A percentile compares a stretch with the other conserved stretches of the same genome.
Evolutionary conservation across 2,797 vertebrate genomes (phyloP).

Genomic region (Petrocephalus sullivani): DNA sequence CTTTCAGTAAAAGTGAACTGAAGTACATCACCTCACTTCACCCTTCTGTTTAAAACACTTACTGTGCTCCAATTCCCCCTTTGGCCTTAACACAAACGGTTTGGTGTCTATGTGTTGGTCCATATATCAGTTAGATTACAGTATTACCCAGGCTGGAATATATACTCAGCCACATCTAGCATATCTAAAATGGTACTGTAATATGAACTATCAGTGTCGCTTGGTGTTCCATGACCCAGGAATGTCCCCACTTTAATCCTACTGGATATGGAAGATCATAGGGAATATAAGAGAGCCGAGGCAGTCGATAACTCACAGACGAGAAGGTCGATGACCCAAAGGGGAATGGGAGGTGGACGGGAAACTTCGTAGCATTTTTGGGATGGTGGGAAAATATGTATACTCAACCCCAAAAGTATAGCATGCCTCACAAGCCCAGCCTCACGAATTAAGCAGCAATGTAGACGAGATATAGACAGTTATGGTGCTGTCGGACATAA

Average conservation of each 20-base stretch:
- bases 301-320: background rate
- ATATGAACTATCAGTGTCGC: background rate
- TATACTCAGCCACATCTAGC: background rate
- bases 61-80: background rate
- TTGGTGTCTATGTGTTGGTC: background rate
- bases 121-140: background rate
- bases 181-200: background rate
- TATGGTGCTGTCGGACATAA: background rate
- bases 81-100: background rate
- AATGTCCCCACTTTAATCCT: background rate
- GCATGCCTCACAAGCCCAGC: background rate
- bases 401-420: background rate
- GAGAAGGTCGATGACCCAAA: background rate
- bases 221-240: background rate
- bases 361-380: background rate
- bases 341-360: background rate
- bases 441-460: background rate
- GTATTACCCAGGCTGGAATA: background rate
- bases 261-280: background rate
- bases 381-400: background rate
- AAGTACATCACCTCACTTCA: background rate
- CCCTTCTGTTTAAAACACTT: background rate
- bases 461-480: background rate
- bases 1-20: background rate
- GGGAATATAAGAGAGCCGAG: background rate